These are phyloP conservation scores for Clupea harengus DNA, from an alignment of 2,113 vertebrate species.

Conservation along the genomic window DNA sequence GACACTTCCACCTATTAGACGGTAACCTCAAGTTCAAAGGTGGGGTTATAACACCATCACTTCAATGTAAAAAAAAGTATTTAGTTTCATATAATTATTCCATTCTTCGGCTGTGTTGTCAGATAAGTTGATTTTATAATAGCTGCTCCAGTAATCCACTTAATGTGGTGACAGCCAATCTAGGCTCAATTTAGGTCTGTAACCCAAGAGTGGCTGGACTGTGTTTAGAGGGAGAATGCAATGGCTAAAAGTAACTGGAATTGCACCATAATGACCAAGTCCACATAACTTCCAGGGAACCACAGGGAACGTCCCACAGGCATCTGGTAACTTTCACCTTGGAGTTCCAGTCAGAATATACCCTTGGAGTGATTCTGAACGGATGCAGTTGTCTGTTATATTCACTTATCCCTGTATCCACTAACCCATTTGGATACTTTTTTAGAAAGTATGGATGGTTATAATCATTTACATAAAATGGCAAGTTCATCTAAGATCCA, in stretches of 20 bases:
- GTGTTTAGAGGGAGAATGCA: background rate
- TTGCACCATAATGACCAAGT: constrained; percentile 29
- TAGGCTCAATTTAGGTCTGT: background rate
- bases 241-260: background rate
- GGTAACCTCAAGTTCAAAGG: background rate
- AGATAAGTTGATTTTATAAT: background rate
- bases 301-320: background rate
- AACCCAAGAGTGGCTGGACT: background rate
- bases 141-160: background rate
- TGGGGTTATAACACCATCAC: background rate
- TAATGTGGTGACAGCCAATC: constrained; percentile 9
- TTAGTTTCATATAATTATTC: background rate
- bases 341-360: background rate
- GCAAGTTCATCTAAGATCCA: background rate
- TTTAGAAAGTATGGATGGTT: background rate
- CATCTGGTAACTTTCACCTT: constrained; percentile 42
- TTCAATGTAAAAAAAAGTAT: background rate
- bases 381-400: background rate
- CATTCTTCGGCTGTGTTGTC: background rate
- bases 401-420: background rate
- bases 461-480: background rate
- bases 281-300: constrained; percentile 33
- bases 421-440: background rate
- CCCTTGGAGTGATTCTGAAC: background rate
- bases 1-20: background rate